phyloP scores from a whole-genome alignment of 1,140 invertebrate species.

The Asbolus verrucosus region DNA sequence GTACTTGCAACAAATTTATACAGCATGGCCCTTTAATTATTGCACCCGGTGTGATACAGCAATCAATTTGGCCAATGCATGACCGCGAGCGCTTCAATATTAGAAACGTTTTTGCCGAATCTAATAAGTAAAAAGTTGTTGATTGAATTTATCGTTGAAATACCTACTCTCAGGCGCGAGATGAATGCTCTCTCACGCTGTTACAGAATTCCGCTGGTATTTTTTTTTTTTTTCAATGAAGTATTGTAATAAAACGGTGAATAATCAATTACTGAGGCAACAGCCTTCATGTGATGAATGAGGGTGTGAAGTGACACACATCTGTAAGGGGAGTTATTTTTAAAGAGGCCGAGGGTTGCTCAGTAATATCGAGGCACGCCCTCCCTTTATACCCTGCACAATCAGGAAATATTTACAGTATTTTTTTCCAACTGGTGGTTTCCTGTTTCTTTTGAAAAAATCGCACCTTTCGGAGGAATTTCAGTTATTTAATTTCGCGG shows the following conservation, averaged over 20 bases:
- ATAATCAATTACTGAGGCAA: slow-evolving; percentile 41
- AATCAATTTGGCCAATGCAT: too few relatives aligned
- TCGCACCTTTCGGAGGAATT: neutral
- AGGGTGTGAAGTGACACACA: slow-evolving; percentile 43
- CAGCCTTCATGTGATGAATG: slow-evolving; percentile 38
- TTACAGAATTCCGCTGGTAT: too few relatives aligned
- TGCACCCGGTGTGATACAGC: too few relatives aligned
- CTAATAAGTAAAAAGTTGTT: too few relatives aligned
- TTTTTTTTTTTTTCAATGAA: slow-evolving; percentile 21
- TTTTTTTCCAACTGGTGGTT: neutral
- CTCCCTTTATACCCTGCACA: slow-evolving; percentile 15
- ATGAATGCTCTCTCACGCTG: neutral
- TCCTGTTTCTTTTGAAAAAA: neutral
- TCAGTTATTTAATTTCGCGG: too few relatives aligned
- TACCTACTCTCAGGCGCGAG: neutral
- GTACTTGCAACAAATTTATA: too few relatives aligned
- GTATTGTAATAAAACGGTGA: slow-evolving; percentile 34
- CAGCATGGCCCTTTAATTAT: too few relatives aligned
- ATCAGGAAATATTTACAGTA: slow-evolving; percentile 30
- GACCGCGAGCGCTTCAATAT: too few relatives aligned
- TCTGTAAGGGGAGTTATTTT: slow-evolving; percentile 36
- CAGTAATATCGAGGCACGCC: slow-evolving; percentile 22
- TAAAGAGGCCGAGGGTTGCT: slow-evolving; percentile 33
- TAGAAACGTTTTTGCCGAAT: too few relatives aligned
- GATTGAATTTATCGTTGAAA: too few relatives aligned